phyloP scores from a whole-genome alignment of 2,888 invertebrate species.

The Ornithoptera priamus region DNA sequence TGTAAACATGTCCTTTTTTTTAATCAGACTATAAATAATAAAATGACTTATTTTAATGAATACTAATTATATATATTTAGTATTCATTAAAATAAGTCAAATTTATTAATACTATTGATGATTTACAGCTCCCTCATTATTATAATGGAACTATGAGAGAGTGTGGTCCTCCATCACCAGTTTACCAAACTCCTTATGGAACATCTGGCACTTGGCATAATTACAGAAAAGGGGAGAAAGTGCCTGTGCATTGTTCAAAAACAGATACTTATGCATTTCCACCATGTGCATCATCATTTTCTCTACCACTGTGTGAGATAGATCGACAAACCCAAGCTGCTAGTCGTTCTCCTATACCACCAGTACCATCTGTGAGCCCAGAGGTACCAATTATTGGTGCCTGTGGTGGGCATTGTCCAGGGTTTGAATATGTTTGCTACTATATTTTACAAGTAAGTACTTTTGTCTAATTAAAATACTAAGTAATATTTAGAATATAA shows the following conservation, averaged over 20 bases:
- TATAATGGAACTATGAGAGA: conserved; percentile 59
- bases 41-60: neutral
- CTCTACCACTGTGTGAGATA: conserved; percentile 64
- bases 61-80: neutral
- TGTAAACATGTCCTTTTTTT: conserved; percentile 45
- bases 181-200: conserved; percentile 73
- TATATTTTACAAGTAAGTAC: conserved; percentile 82
- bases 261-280: conserved; percentile 62
- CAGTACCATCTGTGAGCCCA: conserved; percentile 63
- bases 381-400: conserved; percentile 82
- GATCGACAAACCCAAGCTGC: conserved; percentile 48
- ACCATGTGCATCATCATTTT: conserved; percentile 69
- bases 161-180: conserved; percentile 69
- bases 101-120: neutral
- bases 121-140: conserved; percentile 62
- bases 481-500: neutral
- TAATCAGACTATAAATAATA: neutral
- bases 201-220: conserved; percentile 58
- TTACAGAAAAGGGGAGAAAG: conserved; percentile 60
- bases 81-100: neutral
- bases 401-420: conserved; percentile 85
- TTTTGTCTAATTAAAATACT: neutral
- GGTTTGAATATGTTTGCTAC: conserved; percentile 86
- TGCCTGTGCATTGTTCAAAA: conserved; percentile 42
- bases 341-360: conserved; percentile 58